These are phyloP conservation scores for Melangyna quadrimaculata DNA, from an alignment of 2,888 invertebrate genomes.

Conservation along the genomic window DNA sequence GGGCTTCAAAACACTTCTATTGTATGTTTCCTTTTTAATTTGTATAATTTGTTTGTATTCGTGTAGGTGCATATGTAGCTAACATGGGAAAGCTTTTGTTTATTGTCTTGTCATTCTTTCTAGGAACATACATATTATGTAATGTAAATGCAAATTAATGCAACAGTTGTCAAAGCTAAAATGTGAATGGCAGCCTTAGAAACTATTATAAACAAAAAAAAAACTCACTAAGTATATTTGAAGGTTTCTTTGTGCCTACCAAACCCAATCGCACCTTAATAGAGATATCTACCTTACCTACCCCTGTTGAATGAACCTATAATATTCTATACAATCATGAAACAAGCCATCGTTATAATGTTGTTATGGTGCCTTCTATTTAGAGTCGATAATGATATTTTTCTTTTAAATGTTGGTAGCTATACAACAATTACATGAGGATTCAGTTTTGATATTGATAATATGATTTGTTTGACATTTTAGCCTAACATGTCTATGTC, in stretches of 20 bases:
- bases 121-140: background rate
- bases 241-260: constrained; percentile 36
- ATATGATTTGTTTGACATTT: constrained; percentile 34
- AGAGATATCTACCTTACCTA: background rate
- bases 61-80: background rate
- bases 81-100: background rate
- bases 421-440: constrained; percentile 22
- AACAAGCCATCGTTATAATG: background rate
- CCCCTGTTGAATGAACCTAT: background rate
- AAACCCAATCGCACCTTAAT: background rate
- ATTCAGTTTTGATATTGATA: constrained; percentile 22
- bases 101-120: background rate
- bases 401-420: constrained; percentile 16
- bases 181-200: constrained; percentile 48
- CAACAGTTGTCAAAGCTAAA: constrained; percentile 54
- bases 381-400: constrained; percentile 27
- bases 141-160: constrained; percentile 28
- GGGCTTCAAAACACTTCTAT: background rate
- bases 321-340: background rate
- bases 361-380: background rate
- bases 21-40: background rate
- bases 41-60: background rate
- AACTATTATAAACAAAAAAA: constrained; percentile 18
- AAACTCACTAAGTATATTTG: constrained; percentile 27
- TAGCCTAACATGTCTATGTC: background rate